Evolutionary conservation across 1,140 invertebrate species (phyloP).

Genomic region (Sminthurides bifidus): DNA sequence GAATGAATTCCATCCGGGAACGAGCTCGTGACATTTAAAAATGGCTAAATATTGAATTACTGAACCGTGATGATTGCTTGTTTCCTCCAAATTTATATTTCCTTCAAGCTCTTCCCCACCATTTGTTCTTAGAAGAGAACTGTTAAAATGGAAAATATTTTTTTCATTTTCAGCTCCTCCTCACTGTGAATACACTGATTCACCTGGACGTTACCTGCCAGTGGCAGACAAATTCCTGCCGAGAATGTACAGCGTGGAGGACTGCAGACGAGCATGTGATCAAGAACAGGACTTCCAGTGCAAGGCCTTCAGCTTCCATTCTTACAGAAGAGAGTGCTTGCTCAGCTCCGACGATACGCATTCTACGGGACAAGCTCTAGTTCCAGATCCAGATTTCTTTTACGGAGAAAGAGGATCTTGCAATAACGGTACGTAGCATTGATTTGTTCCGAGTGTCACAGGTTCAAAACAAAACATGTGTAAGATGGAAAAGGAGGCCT

Average conservation of each 20-base stretch:
- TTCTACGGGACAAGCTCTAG: constrained; percentile 35
- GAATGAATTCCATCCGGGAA: too few relatives aligned
- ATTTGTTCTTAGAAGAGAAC: too few relatives aligned
- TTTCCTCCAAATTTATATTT: too few relatives aligned
- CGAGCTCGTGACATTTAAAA: too few relatives aligned
- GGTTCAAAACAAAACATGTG: too few relatives aligned
- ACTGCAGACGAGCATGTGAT: constrained; percentile 41
- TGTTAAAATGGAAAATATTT: background rate
- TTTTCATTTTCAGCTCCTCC: constrained; percentile 36
- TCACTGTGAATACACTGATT: constrained; percentile 41
- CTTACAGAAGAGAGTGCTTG: constrained; percentile 38
- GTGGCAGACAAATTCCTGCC: constrained; percentile 39
- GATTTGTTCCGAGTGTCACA: background rate
- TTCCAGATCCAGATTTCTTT: constrained; percentile 38
- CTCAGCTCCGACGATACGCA: constrained; percentile 41
- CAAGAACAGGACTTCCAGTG: constrained; percentile 41
- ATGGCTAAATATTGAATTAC: too few relatives aligned
- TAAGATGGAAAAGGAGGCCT: too few relatives aligned
- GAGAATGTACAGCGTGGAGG: constrained; percentile 35
- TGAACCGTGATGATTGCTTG: too few relatives aligned
- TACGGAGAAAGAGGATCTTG: constrained; percentile 42
- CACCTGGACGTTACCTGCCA: constrained; percentile 38
- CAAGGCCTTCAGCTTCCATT: constrained; percentile 36
- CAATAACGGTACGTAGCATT: constrained; percentile 38
- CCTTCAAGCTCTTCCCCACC: too few relatives aligned